A percentile compares a stretch with the other conserved stretches of the same genome.
Conservation (phyloP, 2,797 vertebrate species). For the Myotis myotis region DNA sequence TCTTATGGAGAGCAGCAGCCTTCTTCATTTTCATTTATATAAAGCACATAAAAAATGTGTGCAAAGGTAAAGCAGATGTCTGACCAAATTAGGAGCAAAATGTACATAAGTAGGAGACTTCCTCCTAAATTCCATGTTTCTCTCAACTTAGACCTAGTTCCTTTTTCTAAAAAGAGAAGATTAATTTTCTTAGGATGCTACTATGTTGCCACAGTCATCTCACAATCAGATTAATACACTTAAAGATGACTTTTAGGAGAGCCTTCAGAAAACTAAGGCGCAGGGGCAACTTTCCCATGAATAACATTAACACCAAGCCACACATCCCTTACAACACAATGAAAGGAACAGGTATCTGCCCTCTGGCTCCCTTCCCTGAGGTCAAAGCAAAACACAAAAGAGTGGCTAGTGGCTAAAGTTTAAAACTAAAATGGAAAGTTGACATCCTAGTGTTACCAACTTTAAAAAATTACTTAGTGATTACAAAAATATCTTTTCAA, state of each 20-base stretch:
- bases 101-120: neutral
- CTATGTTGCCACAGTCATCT: neutral
- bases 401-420: neutral
- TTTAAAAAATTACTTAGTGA: neutral
- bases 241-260: neutral
- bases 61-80: neutral
- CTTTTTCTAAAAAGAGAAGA: neutral
- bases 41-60: neutral
- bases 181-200: neutral
- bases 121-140: neutral
- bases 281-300: neutral
- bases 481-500: neutral
- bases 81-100: neutral
- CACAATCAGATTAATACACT: neutral
- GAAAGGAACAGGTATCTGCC: neutral
- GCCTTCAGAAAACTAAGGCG: neutral
- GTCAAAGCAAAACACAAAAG: neutral
- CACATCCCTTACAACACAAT: neutral
- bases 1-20: neutral
- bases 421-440: slow-evolving; percentile 12
- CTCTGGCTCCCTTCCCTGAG: neutral
- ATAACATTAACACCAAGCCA: neutral
- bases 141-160: neutral
- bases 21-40: slow-evolving; percentile 26
- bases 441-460: neutral